Percentiles rank a stretch among this genome's conserved stretches.
Evolutionary conservation across 2,797 vertebrate species (phyloP).

Genomic region (Callimico goeldii): DNA sequence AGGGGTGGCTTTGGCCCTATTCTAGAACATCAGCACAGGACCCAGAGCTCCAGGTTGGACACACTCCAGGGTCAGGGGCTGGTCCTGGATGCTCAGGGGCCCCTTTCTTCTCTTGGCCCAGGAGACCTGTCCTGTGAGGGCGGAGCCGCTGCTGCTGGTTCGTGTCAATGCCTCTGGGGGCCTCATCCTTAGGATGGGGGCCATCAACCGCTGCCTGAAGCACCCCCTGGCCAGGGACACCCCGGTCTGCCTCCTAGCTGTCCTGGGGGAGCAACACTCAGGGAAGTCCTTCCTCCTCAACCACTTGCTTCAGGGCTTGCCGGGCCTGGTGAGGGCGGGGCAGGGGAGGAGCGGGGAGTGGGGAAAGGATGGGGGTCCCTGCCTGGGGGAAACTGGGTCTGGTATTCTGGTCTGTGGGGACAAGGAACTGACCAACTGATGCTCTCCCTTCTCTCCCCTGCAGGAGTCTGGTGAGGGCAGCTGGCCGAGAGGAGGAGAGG

Average conservation of each 20-base stretch:
- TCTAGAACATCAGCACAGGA: background rate
- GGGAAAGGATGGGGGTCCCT: background rate
- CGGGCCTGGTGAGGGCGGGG: slow-evolving; percentile 67
- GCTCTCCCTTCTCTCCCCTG: background rate
- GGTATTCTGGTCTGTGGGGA: background rate
- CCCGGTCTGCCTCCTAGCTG: slow-evolving; percentile 70
- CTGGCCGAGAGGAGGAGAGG: slow-evolving; percentile 32
- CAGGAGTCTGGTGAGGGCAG: slow-evolving; percentile 52
- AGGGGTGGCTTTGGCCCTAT: background rate
- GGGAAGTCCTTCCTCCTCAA: slow-evolving; percentile 79
- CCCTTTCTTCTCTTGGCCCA: background rate
- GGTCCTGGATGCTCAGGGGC: background rate
- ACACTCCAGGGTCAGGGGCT: background rate
- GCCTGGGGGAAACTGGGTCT: background rate
- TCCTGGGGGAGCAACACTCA: slow-evolving; percentile 74
- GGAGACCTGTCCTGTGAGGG: slow-evolving; percentile 44
- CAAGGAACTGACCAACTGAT: background rate
- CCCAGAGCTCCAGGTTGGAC: background rate
- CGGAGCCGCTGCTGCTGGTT: slow-evolving; percentile 67
- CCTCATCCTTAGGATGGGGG: slow-evolving; percentile 70
- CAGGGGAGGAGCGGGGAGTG: background rate
- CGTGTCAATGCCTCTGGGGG: slow-evolving; percentile 17
- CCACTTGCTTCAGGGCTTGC: slow-evolving; percentile 74
- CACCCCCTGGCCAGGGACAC: slow-evolving; percentile 70
- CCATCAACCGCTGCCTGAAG: slow-evolving; percentile 74